Evolutionary conservation across 2,113 vertebrate genomes (phyloP), one percentile per base, ranked within the genome.

Genomic region (Calypte anna): DNA sequence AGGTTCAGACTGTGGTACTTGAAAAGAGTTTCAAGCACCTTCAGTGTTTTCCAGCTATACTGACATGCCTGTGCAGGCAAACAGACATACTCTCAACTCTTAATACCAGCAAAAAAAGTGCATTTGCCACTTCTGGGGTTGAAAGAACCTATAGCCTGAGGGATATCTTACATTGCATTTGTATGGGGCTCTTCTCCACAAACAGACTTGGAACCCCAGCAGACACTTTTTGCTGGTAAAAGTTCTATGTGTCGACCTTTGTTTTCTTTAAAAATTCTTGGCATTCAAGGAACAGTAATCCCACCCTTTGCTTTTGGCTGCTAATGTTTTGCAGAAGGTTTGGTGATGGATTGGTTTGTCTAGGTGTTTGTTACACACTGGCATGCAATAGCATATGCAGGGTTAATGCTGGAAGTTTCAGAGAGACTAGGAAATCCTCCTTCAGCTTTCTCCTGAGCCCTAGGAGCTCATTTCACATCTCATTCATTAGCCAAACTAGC

Each of bases 401-500:
- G 31, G 95, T 76, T 94, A 93, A 93, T 91, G 51, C 88, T 86
- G 24, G 3, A 43, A 64, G 3, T 10, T 88, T 86, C 88, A 91
- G 90, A 61, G 88, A 90, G 95, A 74, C 87, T 87, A 81, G 81
- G 77, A 83, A 96, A 93, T 94, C 74, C 77, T 96, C 73, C 12
- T 82, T 68, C 75, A 73, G 90, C 93, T 95, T 96, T 85, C 87
- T 93, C 63, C 51, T 19, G 94, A 96, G 88, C 88, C 69, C 79
- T 57, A 51, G 12, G 79, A 94, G 33, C 70, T 97, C 90, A 96
- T 68, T 84, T 97, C 96, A 96, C 97, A 97, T 98, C 93, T 97
- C 96, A 97, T 97, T 97, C 96, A 61, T 97, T 98, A 98, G 96
- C 94, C 95, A 96, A 94, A 91, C 80, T 95, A 96, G 63, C 86